Percentiles rank a stretch among this genome's conserved stretches.
Conservation (phyloP, 2,113 vertebrate genomes). For the Prionailurus viverrinus region DNA sequence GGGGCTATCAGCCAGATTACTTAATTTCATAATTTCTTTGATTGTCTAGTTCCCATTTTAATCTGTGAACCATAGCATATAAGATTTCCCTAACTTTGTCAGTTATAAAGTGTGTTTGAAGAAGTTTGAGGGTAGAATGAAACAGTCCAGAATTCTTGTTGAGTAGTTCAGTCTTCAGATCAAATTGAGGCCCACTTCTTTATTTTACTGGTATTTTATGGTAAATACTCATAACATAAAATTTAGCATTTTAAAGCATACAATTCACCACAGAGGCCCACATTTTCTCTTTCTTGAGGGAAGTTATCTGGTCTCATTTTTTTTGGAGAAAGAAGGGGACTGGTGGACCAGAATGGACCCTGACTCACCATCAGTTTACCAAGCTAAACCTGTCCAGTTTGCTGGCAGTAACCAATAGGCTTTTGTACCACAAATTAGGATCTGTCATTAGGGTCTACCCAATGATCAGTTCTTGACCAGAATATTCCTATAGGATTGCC, state of each 20-base stretch:
- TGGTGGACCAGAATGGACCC: not conserved
- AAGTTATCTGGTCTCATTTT: not conserved
- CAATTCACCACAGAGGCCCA: not conserved
- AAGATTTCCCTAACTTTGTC: not conserved
- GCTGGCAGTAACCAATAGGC: not conserved
- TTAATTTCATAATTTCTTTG: not conserved
- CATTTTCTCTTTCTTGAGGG: not conserved
- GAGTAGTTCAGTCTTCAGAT: not conserved
- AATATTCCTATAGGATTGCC: not conserved
- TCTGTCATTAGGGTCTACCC: not conserved
- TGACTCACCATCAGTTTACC: not conserved
- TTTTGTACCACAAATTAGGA: not conserved
- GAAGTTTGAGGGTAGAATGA: not conserved
- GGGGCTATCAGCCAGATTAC: not conserved
- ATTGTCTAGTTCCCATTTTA: not conserved
- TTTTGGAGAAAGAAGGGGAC: not conserved
- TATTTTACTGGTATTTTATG: not conserved
- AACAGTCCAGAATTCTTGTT: not conserved
- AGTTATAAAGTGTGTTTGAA: not conserved
- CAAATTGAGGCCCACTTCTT: not conserved
- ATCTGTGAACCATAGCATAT: not conserved
- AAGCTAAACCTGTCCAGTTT: not conserved
- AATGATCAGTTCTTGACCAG: not conserved
- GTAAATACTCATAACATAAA: not conserved
- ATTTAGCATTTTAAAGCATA: not conserved